A percentile compares a stretch with the other conserved stretches of the same genome.
Evolutionary conservation across 2,888 invertebrate species (phyloP).

Genomic region (Scrobipalpa atriplicella): DNA sequence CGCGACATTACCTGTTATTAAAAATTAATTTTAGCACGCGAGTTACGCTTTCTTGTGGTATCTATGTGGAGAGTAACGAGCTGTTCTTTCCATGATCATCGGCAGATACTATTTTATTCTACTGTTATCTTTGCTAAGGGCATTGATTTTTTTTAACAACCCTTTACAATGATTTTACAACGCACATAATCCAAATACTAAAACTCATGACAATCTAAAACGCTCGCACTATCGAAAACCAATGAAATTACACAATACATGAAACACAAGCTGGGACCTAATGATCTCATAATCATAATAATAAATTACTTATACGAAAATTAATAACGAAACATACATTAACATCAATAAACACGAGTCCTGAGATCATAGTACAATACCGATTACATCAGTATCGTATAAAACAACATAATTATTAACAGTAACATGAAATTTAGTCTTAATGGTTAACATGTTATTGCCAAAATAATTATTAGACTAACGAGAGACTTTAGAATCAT

Average conservation of each 20-base stretch:
- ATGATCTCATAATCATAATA: slow-evolving; percentile 15
- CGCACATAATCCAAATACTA: neutral
- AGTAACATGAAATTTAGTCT: slow-evolving; percentile 44
- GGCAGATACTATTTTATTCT: too few relatives aligned
- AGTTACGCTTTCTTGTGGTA: too few relatives aligned
- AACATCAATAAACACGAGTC: slow-evolving; percentile 34
- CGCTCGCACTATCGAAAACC: slow-evolving; percentile 19
- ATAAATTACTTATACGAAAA: slow-evolving; percentile 16
- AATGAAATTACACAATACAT: slow-evolving; percentile 22
- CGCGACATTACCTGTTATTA: too few relatives aligned
- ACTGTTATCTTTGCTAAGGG: too few relatives aligned
- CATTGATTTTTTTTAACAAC: too few relatives aligned
- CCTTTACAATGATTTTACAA: too few relatives aligned
- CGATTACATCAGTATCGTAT: slow-evolving; percentile 51
- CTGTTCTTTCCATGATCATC: too few relatives aligned
- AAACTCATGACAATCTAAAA: neutral
- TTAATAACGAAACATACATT: slow-evolving; percentile 32
- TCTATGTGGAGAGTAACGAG: too few relatives aligned
- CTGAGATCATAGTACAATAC: slow-evolving; percentile 58
- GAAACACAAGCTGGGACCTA: slow-evolving; percentile 21
- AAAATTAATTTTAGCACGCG: too few relatives aligned
- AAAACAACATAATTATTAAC: slow-evolving; percentile 35
- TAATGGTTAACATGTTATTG: slow-evolving; percentile 30
- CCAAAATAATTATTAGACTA: slow-evolving; percentile 1
- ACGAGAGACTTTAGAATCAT: neutral